A percentile compares a stretch with the other conserved stretches of the same genome.
Conservation (phyloP, 1,140 invertebrate genomes). For the Cherax quadricarinatus region DNA sequence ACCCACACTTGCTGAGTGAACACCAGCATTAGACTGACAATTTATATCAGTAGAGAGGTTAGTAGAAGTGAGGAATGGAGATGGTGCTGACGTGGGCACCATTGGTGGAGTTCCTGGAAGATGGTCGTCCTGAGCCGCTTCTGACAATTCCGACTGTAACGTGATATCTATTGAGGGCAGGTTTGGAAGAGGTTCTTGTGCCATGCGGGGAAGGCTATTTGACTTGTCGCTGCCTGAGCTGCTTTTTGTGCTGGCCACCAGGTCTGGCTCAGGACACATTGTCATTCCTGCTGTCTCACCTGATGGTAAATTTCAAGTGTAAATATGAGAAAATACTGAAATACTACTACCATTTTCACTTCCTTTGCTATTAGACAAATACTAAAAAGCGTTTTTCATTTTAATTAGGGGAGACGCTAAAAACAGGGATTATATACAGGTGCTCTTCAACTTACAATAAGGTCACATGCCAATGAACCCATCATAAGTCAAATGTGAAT, state of each 20-base stretch:
- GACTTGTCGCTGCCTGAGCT: constrained; percentile 76
- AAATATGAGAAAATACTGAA: too few species aligned
- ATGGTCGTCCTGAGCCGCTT: constrained; percentile 24
- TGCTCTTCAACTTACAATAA: too few species aligned
- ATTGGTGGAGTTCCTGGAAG: constrained; percentile 12
- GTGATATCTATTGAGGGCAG: constrained; percentile 30
- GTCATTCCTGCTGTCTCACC: constrained; percentile 63
- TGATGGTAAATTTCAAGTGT: background rate
- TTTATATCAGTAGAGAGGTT: constrained; percentile 15
- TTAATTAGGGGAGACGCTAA: too few species aligned
- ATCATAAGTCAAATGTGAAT: too few species aligned
- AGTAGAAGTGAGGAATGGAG: constrained; percentile 11
- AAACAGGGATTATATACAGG: too few species aligned
- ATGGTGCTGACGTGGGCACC: background rate
- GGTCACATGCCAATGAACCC: too few species aligned
- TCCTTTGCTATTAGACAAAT: too few species aligned
- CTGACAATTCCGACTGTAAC: constrained; percentile 25
- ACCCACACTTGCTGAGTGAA: background rate
- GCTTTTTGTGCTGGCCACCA: constrained; percentile 94
- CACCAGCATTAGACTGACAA: constrained; percentile 10
- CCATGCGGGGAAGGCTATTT: constrained; percentile 56
- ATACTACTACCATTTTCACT: too few species aligned
- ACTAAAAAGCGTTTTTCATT: too few species aligned
- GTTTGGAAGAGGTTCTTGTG: constrained; percentile 36
- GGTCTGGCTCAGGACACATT: constrained; percentile 85